Evolutionary conservation across 23 tunicate genomes (phyloP), one percentile per base, ranked within the genome.

Genomic region (Halocynthia roretzi): DNA sequence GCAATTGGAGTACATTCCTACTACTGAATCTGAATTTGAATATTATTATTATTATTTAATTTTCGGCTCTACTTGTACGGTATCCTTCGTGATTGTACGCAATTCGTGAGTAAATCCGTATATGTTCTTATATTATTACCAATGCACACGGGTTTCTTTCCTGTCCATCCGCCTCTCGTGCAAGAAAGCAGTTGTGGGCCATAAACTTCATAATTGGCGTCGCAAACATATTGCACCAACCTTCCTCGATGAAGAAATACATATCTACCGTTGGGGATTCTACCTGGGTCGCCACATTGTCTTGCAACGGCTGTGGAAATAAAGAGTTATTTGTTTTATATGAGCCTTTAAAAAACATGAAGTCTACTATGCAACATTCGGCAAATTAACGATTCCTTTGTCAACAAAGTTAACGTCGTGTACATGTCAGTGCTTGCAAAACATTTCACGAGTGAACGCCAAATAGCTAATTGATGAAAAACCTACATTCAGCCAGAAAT

Each of bases 321-420:
- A 65, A 15, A 65, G 10, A 65, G 19, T 6, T 5, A 65, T 10
- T 15, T 14, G 17, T 14, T 14, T 58, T n/a, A 58, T n/a, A 58
- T 1, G 2, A 14, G 63, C 17, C 5, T 4, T 1, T 58, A 2
- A n/a, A 58, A 58, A 58, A 15, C n/a, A 58, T 58, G 15, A 14
- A 15, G 17, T n/a, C 31, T 11, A 65, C 70, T 48, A 5, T 48
- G 31, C 22, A 40, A 20, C 31, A 6, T 65, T 58, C 5, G 17
- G 17, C 70, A 65, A 65, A 65, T 65, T 65, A 65, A 15, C n/a
- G 70, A 15, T 65, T 10, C 22, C 31, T 65, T 65, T 20, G 70
- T 65, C 70, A 65, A 48, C 19, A 15, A 65, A 15, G 44, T 31
- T 0, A 31, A 31, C 44, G 44, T 1, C 44, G 44, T 31, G 4